A percentile compares a stretch with the other conserved stretches of the same genome.
Conservation (phyloP, 2,888 invertebrate species). For the Oeneis ivallda region DNA sequence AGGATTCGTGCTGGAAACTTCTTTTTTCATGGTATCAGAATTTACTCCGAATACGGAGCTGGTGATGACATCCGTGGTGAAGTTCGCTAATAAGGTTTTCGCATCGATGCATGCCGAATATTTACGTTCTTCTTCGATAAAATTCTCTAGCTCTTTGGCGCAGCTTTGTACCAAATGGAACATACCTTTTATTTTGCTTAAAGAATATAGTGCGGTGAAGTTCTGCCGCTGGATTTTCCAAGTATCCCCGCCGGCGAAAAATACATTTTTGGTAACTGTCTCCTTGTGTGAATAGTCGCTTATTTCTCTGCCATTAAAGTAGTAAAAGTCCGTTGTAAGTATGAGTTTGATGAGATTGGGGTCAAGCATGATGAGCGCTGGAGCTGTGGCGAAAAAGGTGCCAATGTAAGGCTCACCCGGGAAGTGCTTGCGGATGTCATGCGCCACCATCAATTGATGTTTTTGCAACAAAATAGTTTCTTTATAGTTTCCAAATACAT, state of each 20-base stretch:
- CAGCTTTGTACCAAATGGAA: background rate
- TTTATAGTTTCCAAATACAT: slow-evolving; percentile 61
- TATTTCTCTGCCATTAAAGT: background rate
- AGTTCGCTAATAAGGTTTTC: background rate
- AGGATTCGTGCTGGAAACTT: background rate
- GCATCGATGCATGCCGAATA: background rate
- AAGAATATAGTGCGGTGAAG: background rate
- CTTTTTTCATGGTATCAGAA: background rate
- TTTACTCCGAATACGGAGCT: background rate
- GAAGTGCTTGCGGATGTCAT: slow-evolving; percentile 52
- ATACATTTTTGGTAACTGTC: background rate
- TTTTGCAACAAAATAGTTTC: slow-evolving; percentile 51
- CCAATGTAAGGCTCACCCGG: slow-evolving; percentile 60
- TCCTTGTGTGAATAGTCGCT: background rate
- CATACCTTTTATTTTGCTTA: background rate
- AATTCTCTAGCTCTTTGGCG: background rate
- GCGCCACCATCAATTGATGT: slow-evolving; percentile 44
- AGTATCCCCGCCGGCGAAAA: background rate
- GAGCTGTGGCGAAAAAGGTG: slow-evolving; percentile 60
- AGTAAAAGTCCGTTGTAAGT: background rate
- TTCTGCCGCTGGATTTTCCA: slow-evolving; percentile 1
- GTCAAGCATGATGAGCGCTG: slow-evolving; percentile 58
- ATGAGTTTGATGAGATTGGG: slow-evolving; percentile 58
- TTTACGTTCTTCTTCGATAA: background rate
- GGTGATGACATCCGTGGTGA: background rate